A percentile compares a stretch with the other conserved stretches of the same genome.
phyloP scores from a whole-genome alignment of 2,797 vertebrate species.

The Hephaestus fuliginosus region DNA sequence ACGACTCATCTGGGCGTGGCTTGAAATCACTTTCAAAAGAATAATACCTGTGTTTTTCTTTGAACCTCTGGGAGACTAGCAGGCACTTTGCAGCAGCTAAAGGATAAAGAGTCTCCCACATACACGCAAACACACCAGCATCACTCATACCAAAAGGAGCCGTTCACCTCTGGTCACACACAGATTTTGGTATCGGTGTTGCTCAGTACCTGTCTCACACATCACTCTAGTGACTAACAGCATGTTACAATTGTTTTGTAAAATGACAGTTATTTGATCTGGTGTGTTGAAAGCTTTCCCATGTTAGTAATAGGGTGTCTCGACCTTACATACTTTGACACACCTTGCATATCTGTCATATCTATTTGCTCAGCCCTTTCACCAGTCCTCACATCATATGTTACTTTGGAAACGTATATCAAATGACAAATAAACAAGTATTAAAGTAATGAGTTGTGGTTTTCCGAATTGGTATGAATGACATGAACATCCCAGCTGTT shows the following conservation, averaged over 20 bases:
- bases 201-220: conserved; percentile 33
- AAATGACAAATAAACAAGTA: not conserved
- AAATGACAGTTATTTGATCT: conserved; percentile 22
- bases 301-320: conserved; percentile 64
- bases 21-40: too few relatives aligned
- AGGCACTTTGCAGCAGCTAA: too few relatives aligned
- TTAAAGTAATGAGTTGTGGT: not conserved
- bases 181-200: conserved; percentile 7
- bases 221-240: conserved; percentile 44
- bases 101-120: too few relatives aligned
- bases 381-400: not conserved
- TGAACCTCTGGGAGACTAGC: too few relatives aligned
- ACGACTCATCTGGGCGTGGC: too few relatives aligned
- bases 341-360: conserved; percentile 38
- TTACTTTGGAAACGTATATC: conserved; percentile 13
- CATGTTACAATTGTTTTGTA: not conserved
- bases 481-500: not conserved
- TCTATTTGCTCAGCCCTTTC: not conserved
- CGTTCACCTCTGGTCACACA: conserved; percentile 2
- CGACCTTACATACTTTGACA: conserved; percentile 25
- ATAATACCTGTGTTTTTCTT: too few relatives aligned
- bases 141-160: not conserved
- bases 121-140: not conserved
- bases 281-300: conserved; percentile 25
- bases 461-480: not conserved